Conservation (phyloP, 2,888 invertebrate species). For the Ptychoptera contaminata region DNA sequence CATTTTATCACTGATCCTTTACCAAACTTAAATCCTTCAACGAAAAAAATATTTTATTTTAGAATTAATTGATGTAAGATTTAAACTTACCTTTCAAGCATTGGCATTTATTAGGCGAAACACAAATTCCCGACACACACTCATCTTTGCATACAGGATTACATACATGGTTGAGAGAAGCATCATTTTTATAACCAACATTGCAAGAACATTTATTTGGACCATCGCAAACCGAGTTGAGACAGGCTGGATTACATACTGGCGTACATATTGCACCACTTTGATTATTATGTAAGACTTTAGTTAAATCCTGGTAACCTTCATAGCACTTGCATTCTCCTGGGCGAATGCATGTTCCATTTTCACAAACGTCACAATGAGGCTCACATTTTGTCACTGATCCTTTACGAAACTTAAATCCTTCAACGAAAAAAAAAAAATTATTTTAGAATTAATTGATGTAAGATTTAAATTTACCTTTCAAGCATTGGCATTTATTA, state of each 20-base stretch:
- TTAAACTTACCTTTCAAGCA: conserved; percentile 8
- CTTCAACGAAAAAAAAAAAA: neutral
- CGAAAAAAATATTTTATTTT: too few species aligned
- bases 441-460: too few species aligned
- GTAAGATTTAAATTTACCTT: neutral
- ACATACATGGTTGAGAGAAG: too few species aligned
- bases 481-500: neutral
- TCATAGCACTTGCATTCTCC: conserved; percentile 40
- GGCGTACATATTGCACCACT: neutral
- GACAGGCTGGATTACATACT: neutral
- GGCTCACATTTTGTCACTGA: conserved; percentile 20
- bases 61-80: too few species aligned
- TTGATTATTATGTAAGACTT: too few species aligned
- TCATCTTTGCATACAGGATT: too few species aligned
- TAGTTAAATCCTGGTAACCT: conserved; percentile 26
- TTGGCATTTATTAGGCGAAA: conserved; percentile 5
- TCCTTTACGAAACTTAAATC: neutral
- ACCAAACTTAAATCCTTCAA: too few species aligned
- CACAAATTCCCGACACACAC: neutral
- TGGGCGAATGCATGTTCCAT: conserved; percentile 43
- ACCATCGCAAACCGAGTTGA: conserved; percentile 18
- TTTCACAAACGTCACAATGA: conserved; percentile 27
- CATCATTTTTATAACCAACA: conserved; percentile 1
- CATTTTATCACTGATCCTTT: neutral
- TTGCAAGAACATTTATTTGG: conserved; percentile 26